Evolutionary conservation across 1,140 invertebrate species (phyloP), one percentile per base, ranked within the genome.

Genomic region (Diorhabda carinulata): DNA sequence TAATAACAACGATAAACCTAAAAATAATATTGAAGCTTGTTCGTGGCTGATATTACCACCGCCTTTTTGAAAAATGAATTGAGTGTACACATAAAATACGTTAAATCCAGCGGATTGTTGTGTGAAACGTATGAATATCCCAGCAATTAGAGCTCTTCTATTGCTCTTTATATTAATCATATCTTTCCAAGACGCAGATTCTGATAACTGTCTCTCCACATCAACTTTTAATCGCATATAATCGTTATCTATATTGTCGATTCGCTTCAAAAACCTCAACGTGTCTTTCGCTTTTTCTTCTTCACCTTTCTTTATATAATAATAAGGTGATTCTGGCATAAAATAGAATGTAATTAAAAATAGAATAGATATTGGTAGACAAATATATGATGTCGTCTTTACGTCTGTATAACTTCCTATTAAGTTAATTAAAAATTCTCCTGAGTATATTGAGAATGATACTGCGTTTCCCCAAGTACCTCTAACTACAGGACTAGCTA

Each of bases 81-180:
- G 86, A 0, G 88, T 84, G 70, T 89, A 90, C 41, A 87, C 87
- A 57, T 88, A 85, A 59, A 90, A 83, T 0, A 86, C 87, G 60
- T 85, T 84, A 7, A 88, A 82, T 6, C 89, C 89, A 60, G 83
- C 84, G 47, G 88, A 83, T 74, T 90, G 89, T 72, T 90, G 89
- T 82, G 81, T 47, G 44, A 85, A 70, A 3, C 82, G 82, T 10
- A 88, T 74, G 7, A 83, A 81, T n/a, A 85, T 76, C 1, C 64
- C 71, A 4, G 71, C 71, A 5, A 82, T 7, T 3, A 86, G 76
- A 3, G 83, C 84, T 45, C 74, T 79, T n/a, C 81, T 73, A 65
- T 86, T 86, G 0, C 79, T 82, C 2, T 70, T 62, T 25, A 81
- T 82, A 0, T 68, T 57, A 62, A 86, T 82, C n/a, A 73, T 64